phyloP scores from a whole-genome alignment of 2,113 vertebrate genomes.

The Callocephalon fimbriatum region DNA sequence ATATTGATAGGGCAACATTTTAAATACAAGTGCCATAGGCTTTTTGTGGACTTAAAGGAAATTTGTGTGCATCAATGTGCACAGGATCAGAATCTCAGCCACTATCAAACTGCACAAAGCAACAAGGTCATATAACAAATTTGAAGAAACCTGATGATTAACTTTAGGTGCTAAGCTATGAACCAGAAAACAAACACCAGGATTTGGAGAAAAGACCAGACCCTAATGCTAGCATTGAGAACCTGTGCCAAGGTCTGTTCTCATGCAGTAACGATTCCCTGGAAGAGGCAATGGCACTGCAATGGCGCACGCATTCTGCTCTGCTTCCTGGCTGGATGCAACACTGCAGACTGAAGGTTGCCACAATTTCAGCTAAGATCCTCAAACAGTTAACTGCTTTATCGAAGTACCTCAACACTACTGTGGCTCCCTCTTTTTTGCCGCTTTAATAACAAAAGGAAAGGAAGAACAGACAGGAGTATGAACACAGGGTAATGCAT shows the following conservation, averaged over 20 bases:
- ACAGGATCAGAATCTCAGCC: neutral
- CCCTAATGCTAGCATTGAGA: rapidly evolving
- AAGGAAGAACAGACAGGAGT: neutral
- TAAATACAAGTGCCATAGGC: neutral
- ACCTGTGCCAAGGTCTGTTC: neutral
- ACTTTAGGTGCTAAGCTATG: neutral
- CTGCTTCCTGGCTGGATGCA: neutral
- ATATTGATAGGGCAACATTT: neutral
- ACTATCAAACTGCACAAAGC: neutral
- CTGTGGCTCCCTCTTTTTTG: slow-evolving; percentile 17
- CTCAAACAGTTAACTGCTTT: neutral
- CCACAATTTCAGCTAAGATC: slow-evolving; percentile 11
- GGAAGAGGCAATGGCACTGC: neutral
- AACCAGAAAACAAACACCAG: neutral
- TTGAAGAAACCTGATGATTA: neutral
- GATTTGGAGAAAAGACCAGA: neutral
- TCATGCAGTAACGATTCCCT: neutral
- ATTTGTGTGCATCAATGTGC: neutral
- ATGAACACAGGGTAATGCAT: slow-evolving; percentile 76
- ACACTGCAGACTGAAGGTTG: slow-evolving; percentile 9
- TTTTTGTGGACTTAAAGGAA: neutral
- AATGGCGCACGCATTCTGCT: neutral
- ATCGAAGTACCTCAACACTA: slow-evolving; percentile 31
- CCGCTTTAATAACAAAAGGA: slow-evolving; percentile 12
- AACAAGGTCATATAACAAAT: neutral